Evolutionary conservation across 2,797 vertebrate species (phyloP), one percentile per base, ranked within the genome.

Genomic region (Anas bernieri): DNA sequence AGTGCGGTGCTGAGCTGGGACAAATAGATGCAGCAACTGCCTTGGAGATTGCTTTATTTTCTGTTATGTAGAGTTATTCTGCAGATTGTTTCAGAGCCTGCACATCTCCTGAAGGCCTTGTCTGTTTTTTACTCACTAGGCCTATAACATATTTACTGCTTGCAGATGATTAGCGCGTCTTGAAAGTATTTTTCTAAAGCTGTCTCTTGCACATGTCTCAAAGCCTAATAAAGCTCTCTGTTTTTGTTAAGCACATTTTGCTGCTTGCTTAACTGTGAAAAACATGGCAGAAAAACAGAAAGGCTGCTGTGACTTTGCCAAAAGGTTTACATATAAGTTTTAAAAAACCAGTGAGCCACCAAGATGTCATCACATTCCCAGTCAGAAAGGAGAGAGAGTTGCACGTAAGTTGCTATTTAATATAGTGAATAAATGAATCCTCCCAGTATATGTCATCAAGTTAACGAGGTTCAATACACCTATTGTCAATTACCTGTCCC

Each of bases 221-320:
- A 87, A 68, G 68, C 22, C 61, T 94, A 93, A 92, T 74, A 90
- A 77, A 86, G 72, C 59, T 92, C 70, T 64, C 31, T 92, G 46
- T 73, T 94, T 89, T 69, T 93, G 64, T 80, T 86, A 74, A 85
- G 22, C 0, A 0, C 48, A 52, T 30, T 13, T 69, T 88, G 56
- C 77, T 95, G 26, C 79, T 83, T 94, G 63, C 55, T 82, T 93
- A 86, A 88, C 90, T 94, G 94, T 80, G 90, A 93, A 94, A 95
- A 96, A 82, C 69, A 93, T 70, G 86, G 90, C 78, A 2, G 2
- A 86, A 86, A 92, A 91, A 7, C 46, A 88, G 59, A 91, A 14
- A 92, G 31, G 35, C 76, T 84, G 46, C 59, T 88, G 59, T 48
- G 48, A 37, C 67, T 92, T 93, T 94, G 88, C 88, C 93, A 93